A percentile compares a stretch with the other conserved stretches of the same genome.
Evolutionary conservation across 2,888 invertebrate genomes (phyloP).

Genomic region (Rhynchonema sp.): DNA sequence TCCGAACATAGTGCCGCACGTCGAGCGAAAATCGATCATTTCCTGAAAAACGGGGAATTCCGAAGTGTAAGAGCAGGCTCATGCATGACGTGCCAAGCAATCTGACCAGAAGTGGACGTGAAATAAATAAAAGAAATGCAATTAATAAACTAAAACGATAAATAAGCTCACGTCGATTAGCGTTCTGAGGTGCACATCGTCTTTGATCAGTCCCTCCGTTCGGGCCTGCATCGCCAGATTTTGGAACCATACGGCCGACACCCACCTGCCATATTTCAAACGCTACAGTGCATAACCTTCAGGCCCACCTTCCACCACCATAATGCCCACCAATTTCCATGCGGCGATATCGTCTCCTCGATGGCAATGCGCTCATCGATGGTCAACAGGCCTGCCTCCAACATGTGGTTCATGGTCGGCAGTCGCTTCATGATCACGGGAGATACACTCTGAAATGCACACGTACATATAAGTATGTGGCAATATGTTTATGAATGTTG

Average conservation of each 20-base stretch:
- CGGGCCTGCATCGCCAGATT: background rate
- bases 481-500: too few species aligned
- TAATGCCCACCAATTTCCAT: too few species aligned
- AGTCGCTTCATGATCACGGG: slow-evolving; percentile 21
- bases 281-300: too few species aligned
- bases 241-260: background rate
- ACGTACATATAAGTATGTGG: too few species aligned
- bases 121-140: too few species aligned
- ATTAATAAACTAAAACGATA: too few species aligned
- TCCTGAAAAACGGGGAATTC: background rate
- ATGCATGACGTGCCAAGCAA: too few species aligned
- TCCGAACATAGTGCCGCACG: background rate
- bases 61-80: too few species aligned
- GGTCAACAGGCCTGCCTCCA: slow-evolving; percentile 14
- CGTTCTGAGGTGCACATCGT: background rate
- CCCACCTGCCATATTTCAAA: too few species aligned
- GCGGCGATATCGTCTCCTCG: too few species aligned
- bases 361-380: background rate
- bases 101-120: too few species aligned
- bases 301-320: too few species aligned
- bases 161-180: background rate
- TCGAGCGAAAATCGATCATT: background rate
- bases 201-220: background rate
- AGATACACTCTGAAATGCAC: slow-evolving; percentile 24
- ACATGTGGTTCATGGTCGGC: slow-evolving; percentile 9